A percentile compares a stretch with the other conserved stretches of the same genome.
phyloP scores from a whole-genome alignment of 2,113 vertebrate genomes.

The Baryphthengus martii region DNA sequence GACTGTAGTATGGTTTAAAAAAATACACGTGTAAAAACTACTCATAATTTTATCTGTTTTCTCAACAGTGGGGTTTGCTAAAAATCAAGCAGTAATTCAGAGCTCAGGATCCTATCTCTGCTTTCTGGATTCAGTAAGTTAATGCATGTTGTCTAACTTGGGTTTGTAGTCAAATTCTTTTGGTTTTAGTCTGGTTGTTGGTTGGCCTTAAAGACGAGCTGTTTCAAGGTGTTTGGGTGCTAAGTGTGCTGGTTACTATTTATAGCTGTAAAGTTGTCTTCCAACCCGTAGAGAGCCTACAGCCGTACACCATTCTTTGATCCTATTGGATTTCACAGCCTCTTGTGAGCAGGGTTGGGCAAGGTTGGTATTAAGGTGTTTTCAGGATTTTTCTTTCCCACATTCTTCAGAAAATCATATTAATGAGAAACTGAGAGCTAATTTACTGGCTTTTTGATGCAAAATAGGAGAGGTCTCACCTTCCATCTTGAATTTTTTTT shows the following conservation, averaged over 20 bases:
- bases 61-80: constrained; percentile 91
- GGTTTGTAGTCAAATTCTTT: background rate
- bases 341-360: background rate
- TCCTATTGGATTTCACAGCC: background rate
- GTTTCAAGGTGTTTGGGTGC: background rate
- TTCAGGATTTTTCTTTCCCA: background rate
- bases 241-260: background rate
- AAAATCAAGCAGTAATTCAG: constrained; percentile 89
- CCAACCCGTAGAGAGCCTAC: background rate
- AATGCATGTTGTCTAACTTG: background rate
- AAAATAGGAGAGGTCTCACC: background rate
- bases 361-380: background rate
- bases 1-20: background rate
- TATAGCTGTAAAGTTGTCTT: background rate
- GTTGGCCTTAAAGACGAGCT: background rate
- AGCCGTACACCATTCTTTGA: background rate
- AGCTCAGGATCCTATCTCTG: constrained; percentile 89
- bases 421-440: constrained; percentile 2
- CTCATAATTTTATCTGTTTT: background rate
- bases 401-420: background rate
- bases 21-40: background rate
- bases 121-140: constrained; percentile 95
- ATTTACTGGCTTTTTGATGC: background rate
- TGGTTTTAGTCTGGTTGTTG: background rate
- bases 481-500: background rate